Base-by-base conservation (phyloP, 37 sponge, comb jelly and placozoan genomes). In the Mnemiopsis leidyi region DNA sequence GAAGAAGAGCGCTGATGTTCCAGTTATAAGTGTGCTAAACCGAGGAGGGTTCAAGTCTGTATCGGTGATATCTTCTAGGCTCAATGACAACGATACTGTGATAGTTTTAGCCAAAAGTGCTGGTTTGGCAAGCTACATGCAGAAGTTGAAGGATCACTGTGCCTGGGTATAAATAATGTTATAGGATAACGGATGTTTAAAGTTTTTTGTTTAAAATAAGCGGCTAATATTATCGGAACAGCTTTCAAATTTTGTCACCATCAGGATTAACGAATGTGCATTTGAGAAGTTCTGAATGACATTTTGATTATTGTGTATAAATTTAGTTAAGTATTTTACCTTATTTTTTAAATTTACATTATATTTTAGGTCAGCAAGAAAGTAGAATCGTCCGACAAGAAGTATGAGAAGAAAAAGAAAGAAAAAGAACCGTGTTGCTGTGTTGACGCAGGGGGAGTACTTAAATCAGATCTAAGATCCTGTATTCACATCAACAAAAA, bases 91-190 rank as follows among this genome's bases (percentile, higher is more conserved):
- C 25, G 25, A n/a, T 29, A 29, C 75, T 25, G 30, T 71, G 25
- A 71, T 71, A 29, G 75, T 28, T 7, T 5, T 71, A 25, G 75
- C 75, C n/a, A 71, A 71, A 28, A 71, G 75, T 71, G 30, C 30
- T 71, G 75, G 75, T 7, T 71, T 71, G n/a, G 75, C 75, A 71
- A 28, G 75, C 75, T n/a, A 23, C 20, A 71, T 71, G 2, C 75
- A 71, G 3, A 71, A 28, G 75, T 29, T 28, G 75, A 71, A 29
- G 30, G 75, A 29, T 13, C 75, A 71, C 75, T 29, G 25, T 13
- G 13, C 13, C 61, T 48, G 61, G 61, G 61, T 48, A 48, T 23
- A 25, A 71, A 23, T n/a, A 71, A n/a, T n/a, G n/a, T n/a, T n/a
- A n/a, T n/a, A n/a, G n/a, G n/a, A n/a, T n/a, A n/a, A n/a, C n/a